Evolutionary conservation across 2,888 invertebrate genomes (phyloP).

Genomic region (Limnephilus lunatus): DNA sequence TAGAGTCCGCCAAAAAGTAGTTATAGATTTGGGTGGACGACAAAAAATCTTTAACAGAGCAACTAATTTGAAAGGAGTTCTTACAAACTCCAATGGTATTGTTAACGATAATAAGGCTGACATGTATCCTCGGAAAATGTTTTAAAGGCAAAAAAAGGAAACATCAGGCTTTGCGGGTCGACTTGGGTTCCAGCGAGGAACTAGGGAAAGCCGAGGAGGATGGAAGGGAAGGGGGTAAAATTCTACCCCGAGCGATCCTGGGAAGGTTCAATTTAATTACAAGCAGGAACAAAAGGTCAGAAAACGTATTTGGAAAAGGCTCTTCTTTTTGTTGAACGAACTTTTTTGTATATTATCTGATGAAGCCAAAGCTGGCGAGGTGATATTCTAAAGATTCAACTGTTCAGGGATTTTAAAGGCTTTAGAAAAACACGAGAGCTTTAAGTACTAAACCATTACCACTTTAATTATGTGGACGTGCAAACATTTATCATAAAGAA

Average conservation of each 20-base stretch:
- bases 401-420: constrained; percentile 29
- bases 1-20: neutral
- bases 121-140: neutral
- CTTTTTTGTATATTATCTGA: constrained; percentile 44
- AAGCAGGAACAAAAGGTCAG: constrained; percentile 45
- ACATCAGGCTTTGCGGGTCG: constrained; percentile 6
- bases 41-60: neutral
- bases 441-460: neutral
- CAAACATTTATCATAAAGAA: neutral
- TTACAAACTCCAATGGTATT: neutral
- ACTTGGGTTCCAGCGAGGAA: neutral
- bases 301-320: constrained; percentile 45
- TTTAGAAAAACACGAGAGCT: neutral
- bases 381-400: constrained; percentile 26
- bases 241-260: constrained; percentile 28
- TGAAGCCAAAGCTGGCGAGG: constrained; percentile 36
- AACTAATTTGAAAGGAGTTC: neutral
- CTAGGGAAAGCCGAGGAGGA: neutral
- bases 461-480: neutral
- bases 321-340: constrained; percentile 37
- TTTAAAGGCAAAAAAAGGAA: constrained; percentile 21
- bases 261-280: constrained; percentile 45
- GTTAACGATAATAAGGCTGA: constrained; percentile 24
- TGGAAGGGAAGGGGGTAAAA: neutral
- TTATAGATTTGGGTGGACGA: neutral